Base-by-base conservation (phyloP, 2,113 vertebrate species). In the Mandrillus leucophaeus region DNA sequence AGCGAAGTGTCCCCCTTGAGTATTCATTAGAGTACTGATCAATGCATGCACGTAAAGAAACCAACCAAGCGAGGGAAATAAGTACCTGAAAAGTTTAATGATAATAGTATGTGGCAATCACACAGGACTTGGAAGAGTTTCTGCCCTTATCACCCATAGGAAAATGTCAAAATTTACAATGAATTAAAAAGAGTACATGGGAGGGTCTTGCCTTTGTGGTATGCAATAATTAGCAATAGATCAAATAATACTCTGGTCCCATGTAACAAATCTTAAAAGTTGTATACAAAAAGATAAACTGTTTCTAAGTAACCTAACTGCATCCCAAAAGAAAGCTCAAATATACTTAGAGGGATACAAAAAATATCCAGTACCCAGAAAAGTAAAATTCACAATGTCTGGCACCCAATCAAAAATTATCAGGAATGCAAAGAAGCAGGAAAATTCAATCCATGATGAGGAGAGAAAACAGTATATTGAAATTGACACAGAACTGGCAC, bases 331-430 rank as follows among this genome's bases (percentile, higher is more conserved):
- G 48, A 95, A 95, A 97, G 66, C 40, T 78, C 72, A 76, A 90
- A n/a, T 94, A 70, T 82, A 90, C 92, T 90, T 95, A 87, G 68
- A 91, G 70, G 13, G 90, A 89, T 45, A 79, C 23, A 97, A 88
- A 88, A 90, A 93, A 96, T 76, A 93, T 40, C 40, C 55, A 95
- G 64, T 40, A 43, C 22, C n/a, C 75, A 3, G 45, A 84, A 93
- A 85, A 30, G 66, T 94, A 88, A 96, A 96, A 88, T 81, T 95
- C 68, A 95, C 66, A 92, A 76, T 79, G 43, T 59, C 90, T 95
- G 68, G 59, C 38, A 23, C 43, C 55, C 50, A 80, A 11, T 82
- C 13, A 84, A 97, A 96, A 91, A 78, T 81, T 82, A 82, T 25
- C 17, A 72, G 16, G 45, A 55, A 93, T 22, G n/a, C 20, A 23